Evolutionary conservation across 2,113 vertebrate genomes (phyloP).

Genomic region (Oreochromis tanganicae): DNA sequence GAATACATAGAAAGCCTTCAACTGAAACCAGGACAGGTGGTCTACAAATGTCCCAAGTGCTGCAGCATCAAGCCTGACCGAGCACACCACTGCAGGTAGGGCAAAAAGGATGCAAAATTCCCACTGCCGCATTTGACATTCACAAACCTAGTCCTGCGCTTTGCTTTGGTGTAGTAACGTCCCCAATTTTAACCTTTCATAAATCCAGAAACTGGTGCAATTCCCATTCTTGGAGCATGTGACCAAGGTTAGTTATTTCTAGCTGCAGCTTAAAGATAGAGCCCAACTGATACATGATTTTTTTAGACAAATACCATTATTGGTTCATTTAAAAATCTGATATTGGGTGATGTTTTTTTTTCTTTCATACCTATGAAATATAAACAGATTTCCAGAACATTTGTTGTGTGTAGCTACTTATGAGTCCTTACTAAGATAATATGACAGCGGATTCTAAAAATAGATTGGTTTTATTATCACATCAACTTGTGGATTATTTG

Average conservation of each 20-base stretch:
- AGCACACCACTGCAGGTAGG: slow-evolving; percentile 97
- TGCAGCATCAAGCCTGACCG: slow-evolving; percentile 98
- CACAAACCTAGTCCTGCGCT: background rate
- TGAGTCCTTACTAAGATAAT: background rate
- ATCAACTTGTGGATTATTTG: background rate
- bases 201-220: background rate
- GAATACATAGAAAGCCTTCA: slow-evolving; percentile 98
- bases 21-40: slow-evolving; percentile 95
- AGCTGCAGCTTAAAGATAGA: background rate
- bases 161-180: background rate
- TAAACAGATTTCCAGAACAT: background rate
- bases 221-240: fast-evolving
- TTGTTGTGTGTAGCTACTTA: background rate
- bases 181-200: background rate
- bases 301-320: background rate
- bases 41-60: slow-evolving; percentile 99
- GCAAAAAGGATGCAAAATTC: background rate
- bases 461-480: background rate
- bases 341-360: fast-evolving
- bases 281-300: background rate
- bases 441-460: background rate
- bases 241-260: background rate
- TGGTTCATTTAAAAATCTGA: background rate
- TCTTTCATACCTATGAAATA: background rate
- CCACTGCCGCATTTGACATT: background rate